Base-by-base conservation (phyloP, 2,888 invertebrate genomes). In the Eucera pruinosa region DNA sequence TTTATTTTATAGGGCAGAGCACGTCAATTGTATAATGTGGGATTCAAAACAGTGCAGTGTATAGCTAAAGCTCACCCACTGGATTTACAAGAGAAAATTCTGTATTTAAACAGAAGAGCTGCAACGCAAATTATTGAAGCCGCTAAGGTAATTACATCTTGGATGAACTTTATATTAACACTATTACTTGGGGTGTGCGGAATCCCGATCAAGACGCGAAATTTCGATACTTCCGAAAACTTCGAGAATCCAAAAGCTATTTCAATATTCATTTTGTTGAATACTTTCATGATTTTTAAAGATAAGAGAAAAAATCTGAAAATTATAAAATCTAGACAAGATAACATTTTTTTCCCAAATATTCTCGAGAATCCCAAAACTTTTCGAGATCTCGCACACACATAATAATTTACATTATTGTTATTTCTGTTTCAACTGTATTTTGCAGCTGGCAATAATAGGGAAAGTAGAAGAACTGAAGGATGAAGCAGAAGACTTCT, bases 381-480 rank as follows among this genome's bases (percentile, higher is more conserved):
- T n/a, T n/a, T n/a, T n/a, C n/a, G n/a, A n/a, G n/a, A n/a, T n/a
- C n/a, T n/a, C n/a, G n/a, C n/a, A n/a, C n/a, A n/a, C n/a, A n/a
- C n/a, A n/a, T n/a, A n/a, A n/a, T n/a, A n/a, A n/a, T n/a, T n/a
- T n/a, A n/a, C n/a, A n/a, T n/a, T n/a, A 15, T 30, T 27, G 50
- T 23, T 9, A 27, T 61, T n/a, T 57, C 58, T 52, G 55, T 68
- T 52, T 58, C 50, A 33, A n/a, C 70, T 50, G 27, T 47, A 62
- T 72, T 70, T 80, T 65, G 15, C 58, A 82, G 82, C 54, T 84
- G 57, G 25, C 68, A 30, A 92, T 98, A 60, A 94, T 97, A 88
- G 96, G 97, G 91, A 96, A 96, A 92, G 95, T 97, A n/a, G 98
- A 98, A 90, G 96, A 96, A 87, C 93, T 98, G 65, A 94, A 96